Evolutionary conservation across 2,113 vertebrate genomes (phyloP).

Genomic region (Danionella cerebrum): DNA sequence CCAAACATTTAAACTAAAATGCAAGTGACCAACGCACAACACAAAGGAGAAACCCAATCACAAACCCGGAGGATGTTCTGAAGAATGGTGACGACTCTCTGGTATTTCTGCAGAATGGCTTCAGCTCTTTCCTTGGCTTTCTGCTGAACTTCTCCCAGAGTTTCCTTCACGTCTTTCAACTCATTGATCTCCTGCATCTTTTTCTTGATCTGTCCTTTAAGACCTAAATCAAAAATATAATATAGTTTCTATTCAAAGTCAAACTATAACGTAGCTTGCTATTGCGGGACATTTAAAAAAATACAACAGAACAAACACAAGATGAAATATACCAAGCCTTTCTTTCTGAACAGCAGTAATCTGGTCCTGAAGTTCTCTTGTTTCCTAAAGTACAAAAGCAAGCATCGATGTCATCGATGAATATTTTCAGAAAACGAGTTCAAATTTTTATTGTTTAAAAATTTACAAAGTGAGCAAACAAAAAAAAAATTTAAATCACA

Average conservation of each 20-base stretch:
- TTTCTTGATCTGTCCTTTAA: conserved; percentile 53
- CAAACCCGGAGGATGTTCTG: conserved; percentile 67
- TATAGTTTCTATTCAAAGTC: too few relatives aligned
- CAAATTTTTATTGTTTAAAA: too few relatives aligned
- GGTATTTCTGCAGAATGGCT: conserved; percentile 57
- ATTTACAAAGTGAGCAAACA: too few relatives aligned
- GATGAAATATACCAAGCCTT: conserved; percentile 52
- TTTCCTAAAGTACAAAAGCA: conserved; percentile 47
- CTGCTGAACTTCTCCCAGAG: conserved; percentile 50
- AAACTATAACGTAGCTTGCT: background rate
- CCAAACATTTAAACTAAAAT: background rate
- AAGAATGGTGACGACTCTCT: conserved; percentile 56
- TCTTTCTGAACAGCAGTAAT: conserved; percentile 60
- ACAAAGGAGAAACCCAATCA: background rate
- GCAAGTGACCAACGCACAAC: background rate
- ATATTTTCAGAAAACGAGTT: too few relatives aligned
- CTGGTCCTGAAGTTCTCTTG: conserved; percentile 56
- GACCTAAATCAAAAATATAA: conserved; percentile 32
- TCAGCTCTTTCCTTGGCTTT: conserved; percentile 52
- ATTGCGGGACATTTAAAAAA: background rate
- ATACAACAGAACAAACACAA: background rate
- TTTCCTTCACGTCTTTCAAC: conserved; percentile 23
- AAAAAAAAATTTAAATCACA: too few relatives aligned
- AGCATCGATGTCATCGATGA: background rate
- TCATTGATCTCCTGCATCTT: conserved; percentile 48